A percentile compares a stretch with the other conserved stretches of the same genome.
Conservation (phyloP, 2,797 vertebrate genomes). For the Fundulus diaphanus region DNA sequence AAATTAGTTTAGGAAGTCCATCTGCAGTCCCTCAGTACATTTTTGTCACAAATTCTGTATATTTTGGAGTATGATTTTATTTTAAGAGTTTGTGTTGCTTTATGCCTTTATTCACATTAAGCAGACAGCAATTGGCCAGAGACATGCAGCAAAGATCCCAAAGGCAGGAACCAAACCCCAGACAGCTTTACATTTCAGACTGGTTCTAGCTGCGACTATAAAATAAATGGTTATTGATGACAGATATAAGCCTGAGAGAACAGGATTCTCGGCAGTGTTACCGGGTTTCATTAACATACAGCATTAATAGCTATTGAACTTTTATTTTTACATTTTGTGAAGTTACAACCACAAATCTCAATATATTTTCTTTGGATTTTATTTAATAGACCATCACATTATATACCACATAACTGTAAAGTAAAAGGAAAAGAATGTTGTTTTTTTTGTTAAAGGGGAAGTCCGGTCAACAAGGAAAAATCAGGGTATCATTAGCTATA, state of each 20-base stretch:
- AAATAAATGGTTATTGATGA: background rate
- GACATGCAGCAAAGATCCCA: background rate
- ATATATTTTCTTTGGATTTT: background rate
- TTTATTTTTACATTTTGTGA: background rate
- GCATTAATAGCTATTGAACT: background rate
- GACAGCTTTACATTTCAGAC: background rate
- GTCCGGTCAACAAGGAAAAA: too few species aligned
- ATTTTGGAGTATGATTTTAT: background rate
- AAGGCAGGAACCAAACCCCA: background rate
- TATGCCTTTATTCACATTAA: background rate
- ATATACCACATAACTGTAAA: too few species aligned
- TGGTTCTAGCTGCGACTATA: background rate
- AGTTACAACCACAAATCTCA: background rate
- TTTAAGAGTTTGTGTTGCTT: background rate
- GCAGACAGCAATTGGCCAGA: background rate
- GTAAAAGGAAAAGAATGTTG: too few species aligned
- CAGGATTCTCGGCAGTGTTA: background rate
- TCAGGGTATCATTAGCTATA: too few species aligned
- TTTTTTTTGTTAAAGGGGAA: too few species aligned
- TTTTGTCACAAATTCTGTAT: slow-evolving; percentile 2
- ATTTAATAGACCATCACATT: too few species aligned
- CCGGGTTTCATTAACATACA: background rate
- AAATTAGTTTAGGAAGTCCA: background rate
- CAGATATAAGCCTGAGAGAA: background rate
- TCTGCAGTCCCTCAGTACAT: slow-evolving; percentile 18